Percentiles rank a stretch among this genome's conserved stretches.
phyloP scores from a whole-genome alignment of 2,113 vertebrate genomes.

The Dicaeum eximium region DNA sequence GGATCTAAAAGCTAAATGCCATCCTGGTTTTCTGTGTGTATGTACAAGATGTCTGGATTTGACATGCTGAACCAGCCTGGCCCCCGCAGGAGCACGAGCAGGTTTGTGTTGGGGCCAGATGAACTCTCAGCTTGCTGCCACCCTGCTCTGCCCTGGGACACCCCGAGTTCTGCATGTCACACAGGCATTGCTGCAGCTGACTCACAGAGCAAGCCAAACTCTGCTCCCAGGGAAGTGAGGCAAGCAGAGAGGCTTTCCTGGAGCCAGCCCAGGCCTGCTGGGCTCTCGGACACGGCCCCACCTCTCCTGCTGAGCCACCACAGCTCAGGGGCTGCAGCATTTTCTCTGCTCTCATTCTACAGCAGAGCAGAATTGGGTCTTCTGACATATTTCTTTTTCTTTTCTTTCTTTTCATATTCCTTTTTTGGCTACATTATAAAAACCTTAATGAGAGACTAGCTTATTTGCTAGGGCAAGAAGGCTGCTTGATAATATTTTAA shows the following conservation, averaged over 20 bases:
- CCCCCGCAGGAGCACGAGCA: neutral
- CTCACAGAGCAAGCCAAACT: neutral
- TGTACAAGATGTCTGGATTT: neutral
- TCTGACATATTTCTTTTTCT: no score
- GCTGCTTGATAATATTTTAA: neutral
- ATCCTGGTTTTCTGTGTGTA: neutral
- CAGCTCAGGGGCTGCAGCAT: neutral
- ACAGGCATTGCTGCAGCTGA: conserved; percentile 63
- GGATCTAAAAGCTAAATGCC: neutral
- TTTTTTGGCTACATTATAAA: neutral
- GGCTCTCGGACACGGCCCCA: neutral
- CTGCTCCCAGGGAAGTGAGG: neutral
- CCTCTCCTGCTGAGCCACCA: neutral
- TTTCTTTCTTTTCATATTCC: no score
- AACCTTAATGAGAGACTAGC: neutral
- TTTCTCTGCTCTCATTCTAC: neutral
- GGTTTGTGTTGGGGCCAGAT: conserved; percentile 70
- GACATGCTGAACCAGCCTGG: neutral
- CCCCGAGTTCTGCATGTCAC: conserved; percentile 66
- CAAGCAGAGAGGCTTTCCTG: neutral
- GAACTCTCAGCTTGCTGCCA: conserved; percentile 72
- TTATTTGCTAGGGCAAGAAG: neutral
- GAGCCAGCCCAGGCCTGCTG: conserved; percentile 3
- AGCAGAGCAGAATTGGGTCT: neutral
- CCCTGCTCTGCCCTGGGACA: conserved; percentile 50